These are phyloP conservation scores for Gymnorhina tibicen DNA, from an alignment of 2,113 vertebrate genomes.

Conservation along the genomic window DNA sequence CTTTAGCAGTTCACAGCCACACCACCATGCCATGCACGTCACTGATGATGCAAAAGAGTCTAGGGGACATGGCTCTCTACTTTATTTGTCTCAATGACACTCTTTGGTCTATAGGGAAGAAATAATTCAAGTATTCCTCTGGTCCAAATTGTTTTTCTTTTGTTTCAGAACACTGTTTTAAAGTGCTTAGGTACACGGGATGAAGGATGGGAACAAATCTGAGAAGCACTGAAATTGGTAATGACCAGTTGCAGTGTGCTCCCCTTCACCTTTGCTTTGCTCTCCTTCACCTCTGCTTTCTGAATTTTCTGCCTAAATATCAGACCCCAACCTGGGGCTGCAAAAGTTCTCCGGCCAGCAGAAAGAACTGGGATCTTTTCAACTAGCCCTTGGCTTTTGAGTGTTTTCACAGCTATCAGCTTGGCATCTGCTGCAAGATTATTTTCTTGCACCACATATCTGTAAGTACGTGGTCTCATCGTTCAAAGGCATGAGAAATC, in stretches of 20 bases:
- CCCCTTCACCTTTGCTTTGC: neutral
- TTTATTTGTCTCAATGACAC: neutral
- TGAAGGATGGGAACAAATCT: neutral
- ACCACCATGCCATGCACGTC: fast-evolving
- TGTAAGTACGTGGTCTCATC: neutral
- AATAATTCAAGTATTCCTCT: neutral
- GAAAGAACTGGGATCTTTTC: neutral
- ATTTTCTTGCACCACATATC: neutral
- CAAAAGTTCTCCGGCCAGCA: neutral
- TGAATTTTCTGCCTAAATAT: neutral
- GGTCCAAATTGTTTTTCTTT: neutral
- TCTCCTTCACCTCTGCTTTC: neutral
- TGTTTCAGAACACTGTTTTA: neutral
- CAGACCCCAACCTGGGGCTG: neutral
- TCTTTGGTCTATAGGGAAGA: neutral
- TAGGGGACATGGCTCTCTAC: neutral
- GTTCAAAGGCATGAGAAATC: neutral
- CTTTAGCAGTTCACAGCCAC: neutral
- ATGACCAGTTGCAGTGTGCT: neutral
- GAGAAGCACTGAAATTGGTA: neutral
- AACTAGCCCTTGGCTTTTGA: neutral
- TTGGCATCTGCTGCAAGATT: neutral
- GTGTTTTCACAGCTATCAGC: neutral
- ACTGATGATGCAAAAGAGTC: neutral
- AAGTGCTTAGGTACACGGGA: neutral